phyloP scores from a whole-genome alignment of 2,797 vertebrate species.

The Todus mexicanus region DNA sequence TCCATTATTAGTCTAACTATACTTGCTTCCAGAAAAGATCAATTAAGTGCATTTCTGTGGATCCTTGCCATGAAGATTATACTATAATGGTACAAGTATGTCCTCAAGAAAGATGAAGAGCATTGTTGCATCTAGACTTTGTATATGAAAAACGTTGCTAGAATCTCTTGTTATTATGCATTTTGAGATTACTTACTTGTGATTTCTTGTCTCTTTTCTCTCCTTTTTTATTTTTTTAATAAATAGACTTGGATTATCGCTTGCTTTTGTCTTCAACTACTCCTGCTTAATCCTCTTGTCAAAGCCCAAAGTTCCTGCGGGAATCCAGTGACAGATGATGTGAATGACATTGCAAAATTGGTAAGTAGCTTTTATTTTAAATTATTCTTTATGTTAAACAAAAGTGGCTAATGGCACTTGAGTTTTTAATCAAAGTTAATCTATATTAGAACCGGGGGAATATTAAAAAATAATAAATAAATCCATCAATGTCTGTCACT shows the following conservation, averaged over 20 bases:
- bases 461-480: background rate
- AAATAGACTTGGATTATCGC: slow-evolving; percentile 83
- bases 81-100: background rate
- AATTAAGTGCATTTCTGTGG: background rate
- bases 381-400: background rate
- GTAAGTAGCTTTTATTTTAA: slow-evolving; percentile 63
- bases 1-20: background rate
- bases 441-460: background rate
- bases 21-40: background rate
- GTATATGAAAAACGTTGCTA: background rate
- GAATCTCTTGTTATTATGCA: background rate
- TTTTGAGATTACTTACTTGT: slow-evolving; percentile 8
- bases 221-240: slow-evolving; percentile 35
- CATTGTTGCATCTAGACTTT: background rate
- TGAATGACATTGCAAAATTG: slow-evolving; percentile 80
- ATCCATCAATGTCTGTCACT: background rate
- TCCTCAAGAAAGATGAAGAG: background rate
- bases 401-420: background rate
- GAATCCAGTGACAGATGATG: slow-evolving; percentile 81
- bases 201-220: background rate
- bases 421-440: background rate
- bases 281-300: slow-evolving; percentile 77
- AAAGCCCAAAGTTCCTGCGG: slow-evolving; percentile 75
- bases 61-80: background rate
- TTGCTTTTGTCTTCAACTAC: slow-evolving; percentile 83